Base-by-base conservation (phyloP, 2,888 invertebrate genomes). In the Tridacna gigas region DNA sequence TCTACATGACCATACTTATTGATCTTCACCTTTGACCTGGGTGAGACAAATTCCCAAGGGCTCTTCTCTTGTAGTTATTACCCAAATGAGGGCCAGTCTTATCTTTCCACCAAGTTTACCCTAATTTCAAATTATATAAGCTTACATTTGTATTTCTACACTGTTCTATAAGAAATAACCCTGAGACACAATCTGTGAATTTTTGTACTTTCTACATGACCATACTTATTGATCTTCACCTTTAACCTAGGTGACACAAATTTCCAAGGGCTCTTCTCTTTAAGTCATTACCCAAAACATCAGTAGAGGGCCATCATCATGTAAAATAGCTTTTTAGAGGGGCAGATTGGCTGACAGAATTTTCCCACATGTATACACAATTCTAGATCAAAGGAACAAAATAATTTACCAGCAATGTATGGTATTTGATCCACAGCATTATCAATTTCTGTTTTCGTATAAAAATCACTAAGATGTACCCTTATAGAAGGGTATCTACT, bases 401-500 rank as follows among this genome's bases (percentile, higher is more conserved):
- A n/a, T 7, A 25, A 25, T 9, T 61, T 77, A 86, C 85, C 85
- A 28, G 69, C 9, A 22, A 80, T 77, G 51, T 86, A 86, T 15
- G 81, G 83, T n/a, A 86, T 75, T 4, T 18, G 5, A 60, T 86
- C 83, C 15, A 86, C 77, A n/a, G 83, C 86, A 12, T 20, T 61
- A 9, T 86, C 73, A 0, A 91, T 82, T 22, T 83, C 79, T 0
- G 22, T 61, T 25, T 86, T 83, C 4, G 77, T 80, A 0, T 69
- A 66, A 74, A 82, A 83, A 45, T 83, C 84, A 69, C 86, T 66
- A 0, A 91, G 80, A 5, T 78, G 77, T 11, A 91, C 78, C 12
- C 87, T 75, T 1, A 86, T 81, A 13, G 84, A 75, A 15, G 89
- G 83, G 18, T 80, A 75, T 67, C 88, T 82, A 56, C 89, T 90